phyloP scores from a whole-genome alignment of 2,888 invertebrate genomes.

The Eulithis testata region DNA sequence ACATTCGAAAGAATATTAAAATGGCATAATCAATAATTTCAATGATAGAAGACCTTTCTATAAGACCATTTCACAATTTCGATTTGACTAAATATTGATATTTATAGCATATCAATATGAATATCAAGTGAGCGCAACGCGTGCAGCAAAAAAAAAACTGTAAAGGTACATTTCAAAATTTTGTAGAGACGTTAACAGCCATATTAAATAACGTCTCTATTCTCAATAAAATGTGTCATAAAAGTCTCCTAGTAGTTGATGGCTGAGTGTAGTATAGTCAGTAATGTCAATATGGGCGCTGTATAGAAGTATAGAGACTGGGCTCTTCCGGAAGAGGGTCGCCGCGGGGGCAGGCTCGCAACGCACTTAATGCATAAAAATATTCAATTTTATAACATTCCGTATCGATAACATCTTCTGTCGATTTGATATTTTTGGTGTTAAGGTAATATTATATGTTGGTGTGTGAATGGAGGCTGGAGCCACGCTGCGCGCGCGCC shows the following conservation, averaged over 20 bases:
- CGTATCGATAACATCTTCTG: conserved; percentile 80
- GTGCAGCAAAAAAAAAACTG: conserved; percentile 55
- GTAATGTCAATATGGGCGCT: conserved; percentile 1
- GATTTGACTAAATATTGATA: too few relatives aligned
- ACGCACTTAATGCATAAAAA: conserved; percentile 73
- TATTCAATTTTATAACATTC: conserved; percentile 84
- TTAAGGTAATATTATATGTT: conserved; percentile 78
- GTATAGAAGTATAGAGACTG: not conserved
- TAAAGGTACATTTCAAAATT: conserved; percentile 59
- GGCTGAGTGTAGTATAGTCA: conserved; percentile 41
- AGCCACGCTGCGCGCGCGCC: conserved; percentile 75
- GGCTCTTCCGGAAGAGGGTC: conserved; percentile 63
- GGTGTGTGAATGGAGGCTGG: conserved; percentile 72
- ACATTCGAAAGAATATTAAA: too few relatives aligned
- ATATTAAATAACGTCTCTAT: conserved; percentile 83
- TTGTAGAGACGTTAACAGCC: conserved; percentile 77
- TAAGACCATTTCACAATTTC: too few relatives aligned
- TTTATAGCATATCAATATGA: not conserved
- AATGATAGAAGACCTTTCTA: too few relatives aligned
- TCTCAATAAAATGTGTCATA: conserved; percentile 74
- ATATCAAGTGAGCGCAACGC: conserved; percentile 26
- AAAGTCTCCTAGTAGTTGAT: conserved; percentile 57
- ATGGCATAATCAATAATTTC: too few relatives aligned
- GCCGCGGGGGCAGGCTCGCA: conserved; percentile 67
- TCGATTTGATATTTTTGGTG: conserved; percentile 84